Evolutionary conservation across 2,113 vertebrate genomes (phyloP).

Genomic region (Saccopteryx bilineata): DNA sequence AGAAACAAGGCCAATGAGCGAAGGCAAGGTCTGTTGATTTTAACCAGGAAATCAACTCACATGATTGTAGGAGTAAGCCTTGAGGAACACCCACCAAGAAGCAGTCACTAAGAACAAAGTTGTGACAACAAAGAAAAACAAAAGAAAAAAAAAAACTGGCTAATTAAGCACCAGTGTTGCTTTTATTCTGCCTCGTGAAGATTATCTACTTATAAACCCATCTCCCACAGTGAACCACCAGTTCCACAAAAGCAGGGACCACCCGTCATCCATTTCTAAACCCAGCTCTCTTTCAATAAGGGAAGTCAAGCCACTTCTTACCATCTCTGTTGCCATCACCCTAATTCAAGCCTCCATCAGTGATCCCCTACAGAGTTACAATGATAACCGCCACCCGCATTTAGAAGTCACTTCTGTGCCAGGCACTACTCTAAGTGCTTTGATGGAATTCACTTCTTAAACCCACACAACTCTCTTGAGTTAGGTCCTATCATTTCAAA

Average conservation of each 20-base stretch:
- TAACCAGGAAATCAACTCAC: slow-evolving; percentile 68
- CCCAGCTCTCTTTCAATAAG: not conserved
- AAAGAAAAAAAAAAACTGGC: not conserved
- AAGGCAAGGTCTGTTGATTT: slow-evolving; percentile 58
- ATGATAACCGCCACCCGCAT: not conserved
- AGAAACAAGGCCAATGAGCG: slow-evolving; percentile 31
- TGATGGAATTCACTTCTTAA: slow-evolving; percentile 29
- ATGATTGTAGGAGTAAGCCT: slow-evolving; percentile 46
- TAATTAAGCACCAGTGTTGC: slow-evolving; percentile 63
- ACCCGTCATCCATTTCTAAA: slow-evolving; percentile 10
- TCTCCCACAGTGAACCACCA: slow-evolving; percentile 52
- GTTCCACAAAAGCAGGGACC: slow-evolving; percentile 47
- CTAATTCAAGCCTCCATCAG: slow-evolving; percentile 25
- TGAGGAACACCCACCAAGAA: slow-evolving; percentile 76
- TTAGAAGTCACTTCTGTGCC: not conserved
- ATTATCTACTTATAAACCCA: slow-evolving; percentile 63
- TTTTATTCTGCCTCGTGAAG: slow-evolving; percentile 60
- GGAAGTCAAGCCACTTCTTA: not conserved
- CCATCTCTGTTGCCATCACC: not conserved
- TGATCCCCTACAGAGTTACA: not conserved
- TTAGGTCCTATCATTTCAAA: slow-evolving; percentile 39
- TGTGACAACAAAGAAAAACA: slow-evolving; percentile 72
- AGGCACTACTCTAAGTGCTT: slow-evolving; percentile 15
- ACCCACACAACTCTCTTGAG: not conserved
- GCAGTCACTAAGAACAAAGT: slow-evolving; percentile 70